Evolutionary conservation across 2,797 vertebrate species (phyloP).

Genomic region (Orestias chungarensis): DNA sequence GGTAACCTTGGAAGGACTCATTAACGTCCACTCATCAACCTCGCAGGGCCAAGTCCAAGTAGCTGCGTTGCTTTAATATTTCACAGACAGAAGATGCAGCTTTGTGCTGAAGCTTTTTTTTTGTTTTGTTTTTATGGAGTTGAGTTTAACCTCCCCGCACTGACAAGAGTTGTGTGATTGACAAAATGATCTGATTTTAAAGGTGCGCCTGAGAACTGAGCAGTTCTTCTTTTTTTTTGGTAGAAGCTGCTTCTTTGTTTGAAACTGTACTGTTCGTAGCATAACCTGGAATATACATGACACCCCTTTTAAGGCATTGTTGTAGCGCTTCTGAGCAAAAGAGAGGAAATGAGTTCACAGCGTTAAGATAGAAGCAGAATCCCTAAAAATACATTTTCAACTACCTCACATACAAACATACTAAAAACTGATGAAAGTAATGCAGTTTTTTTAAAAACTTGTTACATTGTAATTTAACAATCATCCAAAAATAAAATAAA

Average conservation of each 20-base stretch:
- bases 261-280: neutral
- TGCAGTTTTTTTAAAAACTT: neutral
- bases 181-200: conserved; percentile 8
- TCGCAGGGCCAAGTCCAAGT: conserved; percentile 52
- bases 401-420: neutral
- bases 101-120: conserved; percentile 10
- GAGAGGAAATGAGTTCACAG: neutral
- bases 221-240: no score
- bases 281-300: neutral
- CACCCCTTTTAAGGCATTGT: neutral
- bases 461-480: neutral
- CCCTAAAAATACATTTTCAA: neutral
- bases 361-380: neutral
- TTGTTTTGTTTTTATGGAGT: no score
- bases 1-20: conserved; percentile 76
- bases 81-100: conserved; percentile 12
- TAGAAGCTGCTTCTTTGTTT: neutral
- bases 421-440: neutral
- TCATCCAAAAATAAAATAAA: neutral
- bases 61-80: conserved; percentile 21
- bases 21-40: conserved; percentile 75
- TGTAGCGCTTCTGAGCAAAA: neutral
- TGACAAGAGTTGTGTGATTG: neutral
- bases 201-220: conserved; percentile 3
- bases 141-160: conserved; percentile 7